Evolutionary conservation across 2,113 vertebrate species (phyloP).

Genomic region (Odocoileus hemionus): DNA sequence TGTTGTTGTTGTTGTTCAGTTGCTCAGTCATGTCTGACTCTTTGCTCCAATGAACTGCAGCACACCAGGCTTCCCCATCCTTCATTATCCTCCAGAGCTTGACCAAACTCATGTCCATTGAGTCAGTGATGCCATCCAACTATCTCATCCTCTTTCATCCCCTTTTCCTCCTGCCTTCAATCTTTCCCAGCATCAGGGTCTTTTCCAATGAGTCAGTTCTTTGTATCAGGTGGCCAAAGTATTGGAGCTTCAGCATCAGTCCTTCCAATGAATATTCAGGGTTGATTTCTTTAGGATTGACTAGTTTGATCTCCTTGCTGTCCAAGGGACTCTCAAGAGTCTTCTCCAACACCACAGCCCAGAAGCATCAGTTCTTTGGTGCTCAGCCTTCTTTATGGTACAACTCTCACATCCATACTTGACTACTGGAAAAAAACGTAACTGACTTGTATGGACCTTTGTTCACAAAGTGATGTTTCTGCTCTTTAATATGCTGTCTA

Average conservation of each 20-base stretch:
- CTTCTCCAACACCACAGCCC: background rate
- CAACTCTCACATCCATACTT: background rate
- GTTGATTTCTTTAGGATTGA: background rate
- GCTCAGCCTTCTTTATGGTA: background rate
- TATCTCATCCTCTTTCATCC: background rate
- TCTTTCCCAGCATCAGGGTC: background rate
- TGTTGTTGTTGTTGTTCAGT: background rate
- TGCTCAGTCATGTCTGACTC: background rate
- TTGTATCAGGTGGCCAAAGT: background rate
- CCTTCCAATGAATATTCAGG: background rate
- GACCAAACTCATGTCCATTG: background rate
- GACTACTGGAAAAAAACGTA: background rate
- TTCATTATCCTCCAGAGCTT: background rate
- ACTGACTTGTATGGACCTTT: background rate
- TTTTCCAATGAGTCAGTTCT: background rate
- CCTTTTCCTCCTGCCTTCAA: background rate
- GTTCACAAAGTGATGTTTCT: background rate
- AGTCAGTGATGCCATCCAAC: background rate
- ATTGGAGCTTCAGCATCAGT: background rate
- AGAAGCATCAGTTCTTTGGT: background rate
- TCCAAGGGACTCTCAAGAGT: background rate
- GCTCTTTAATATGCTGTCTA: background rate
- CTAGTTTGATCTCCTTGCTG: background rate
- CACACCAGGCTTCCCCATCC: background rate
- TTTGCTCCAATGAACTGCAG: background rate